These are phyloP conservation scores for Caenorhabditis brenneri DNA, from an alignment of 1,140 invertebrate species.

Conservation along the genomic window DNA sequence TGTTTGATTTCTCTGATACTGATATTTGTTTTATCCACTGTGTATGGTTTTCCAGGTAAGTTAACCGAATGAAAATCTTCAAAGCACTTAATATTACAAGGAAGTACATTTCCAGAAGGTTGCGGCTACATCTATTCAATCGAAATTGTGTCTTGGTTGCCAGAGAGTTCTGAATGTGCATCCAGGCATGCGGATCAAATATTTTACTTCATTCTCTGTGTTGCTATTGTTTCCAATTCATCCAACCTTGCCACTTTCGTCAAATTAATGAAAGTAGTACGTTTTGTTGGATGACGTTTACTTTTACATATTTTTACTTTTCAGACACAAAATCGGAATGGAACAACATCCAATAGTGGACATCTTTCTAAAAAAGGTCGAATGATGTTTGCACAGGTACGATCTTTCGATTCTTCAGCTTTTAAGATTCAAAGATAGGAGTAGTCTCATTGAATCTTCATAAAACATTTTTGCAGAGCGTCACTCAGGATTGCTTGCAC, in stretches of 20 bases:
- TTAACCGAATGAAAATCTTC: neutral
- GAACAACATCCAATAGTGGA: neutral
- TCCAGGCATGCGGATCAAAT: neutral
- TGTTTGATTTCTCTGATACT: neutral
- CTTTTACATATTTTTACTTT: neutral
- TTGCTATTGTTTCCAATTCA: constrained; percentile 4
- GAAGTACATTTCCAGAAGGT: constrained; percentile 22
- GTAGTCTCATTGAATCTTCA: neutral
- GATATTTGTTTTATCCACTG: neutral
- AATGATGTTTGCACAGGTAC: neutral
- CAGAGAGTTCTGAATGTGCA: constrained; percentile 8
- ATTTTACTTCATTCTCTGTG: neutral
- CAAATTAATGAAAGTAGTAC: neutral
- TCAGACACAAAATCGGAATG: neutral
- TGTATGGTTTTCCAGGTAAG: neutral
- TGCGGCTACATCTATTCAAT: neutral
- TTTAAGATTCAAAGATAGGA: too few relatives aligned
- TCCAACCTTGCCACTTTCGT: neutral
- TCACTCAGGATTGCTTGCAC: constrained; percentile 23
- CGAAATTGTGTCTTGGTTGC: neutral
- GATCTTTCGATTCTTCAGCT: neutral
- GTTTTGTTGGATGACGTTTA: too few relatives aligned
- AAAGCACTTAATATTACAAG: neutral
- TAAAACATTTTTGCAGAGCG: constrained; percentile 8
- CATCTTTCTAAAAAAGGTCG: neutral